Base-by-base conservation (phyloP, 53 echinoderm and acorn worm species). In the Apostichopus leukothele region DNA sequence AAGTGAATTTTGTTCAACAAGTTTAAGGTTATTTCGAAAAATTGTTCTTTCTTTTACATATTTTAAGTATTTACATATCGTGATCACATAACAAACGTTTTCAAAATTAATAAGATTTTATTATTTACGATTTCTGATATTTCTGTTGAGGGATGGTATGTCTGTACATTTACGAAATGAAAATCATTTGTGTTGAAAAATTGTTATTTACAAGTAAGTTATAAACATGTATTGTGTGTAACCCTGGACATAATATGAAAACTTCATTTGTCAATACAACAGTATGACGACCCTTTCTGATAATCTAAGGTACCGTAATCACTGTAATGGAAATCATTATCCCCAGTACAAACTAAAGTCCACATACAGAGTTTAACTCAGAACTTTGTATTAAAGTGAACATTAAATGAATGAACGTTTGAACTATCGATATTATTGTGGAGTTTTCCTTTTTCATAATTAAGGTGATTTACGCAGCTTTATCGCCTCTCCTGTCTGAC, bases 391-490 rank as follows among this genome's bases (percentile, higher is more conserved):
- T 39, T 39, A 39, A 39, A 39, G 39, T 39, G 39, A 39, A 39
- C 3, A 39, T 39, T 39, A 3, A 39, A 39, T 39, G 39, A 39
- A 39, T 39, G 39, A 39, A 39, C 39, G 39, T 39, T 39, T 39
- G 39, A 39, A 39, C 39, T 39, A 39, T 39, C 39, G 2, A 39
- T 39, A 39, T 39, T 67, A n/a, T 67, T n/a, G n/a, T 67, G 68
- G n/a, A 67, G 39, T 39, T 39, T 39, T 39, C 39, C 39, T 39
- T 75, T 25, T 75, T 16, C 9, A 25, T 75, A 25, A 9, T 22
- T 20, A 59, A 84, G 84, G 22, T 84, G 6, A 21, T 84, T 23
- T 60, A 61, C 55, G 59, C 84, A 61, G 84, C 84, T 55, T 19
- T 60, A 3, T 19, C 84, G 60, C 55, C 55, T 22, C 4, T 25